Evolutionary conservation across 2,888 invertebrate species (phyloP).

Genomic region (Molanna angustata): DNA sequence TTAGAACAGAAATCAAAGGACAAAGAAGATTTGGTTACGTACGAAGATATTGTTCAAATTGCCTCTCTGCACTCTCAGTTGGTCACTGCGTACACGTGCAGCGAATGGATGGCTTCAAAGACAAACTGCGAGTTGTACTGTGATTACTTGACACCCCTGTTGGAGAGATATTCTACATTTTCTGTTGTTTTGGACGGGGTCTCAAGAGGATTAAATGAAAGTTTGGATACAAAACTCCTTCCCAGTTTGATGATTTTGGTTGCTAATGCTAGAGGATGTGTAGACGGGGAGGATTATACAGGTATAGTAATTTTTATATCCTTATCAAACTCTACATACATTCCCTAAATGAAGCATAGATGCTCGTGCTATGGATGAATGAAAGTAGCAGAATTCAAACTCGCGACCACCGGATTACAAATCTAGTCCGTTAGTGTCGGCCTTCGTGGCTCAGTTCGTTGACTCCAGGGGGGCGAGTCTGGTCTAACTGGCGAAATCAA

Average conservation of each 20-base stretch:
- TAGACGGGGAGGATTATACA: constrained; percentile 40
- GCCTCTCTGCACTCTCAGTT: constrained; percentile 61
- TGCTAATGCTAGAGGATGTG: constrained; percentile 51
- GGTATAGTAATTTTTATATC: constrained; percentile 18
- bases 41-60: constrained; percentile 58
- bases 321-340: too few species aligned
- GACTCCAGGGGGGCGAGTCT: too few species aligned
- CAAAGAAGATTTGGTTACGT: constrained; percentile 41
- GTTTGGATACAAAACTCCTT: constrained; percentile 53
- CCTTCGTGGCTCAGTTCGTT: too few species aligned
- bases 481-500: too few species aligned
- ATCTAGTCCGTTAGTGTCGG: too few species aligned
- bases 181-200: constrained; percentile 52
- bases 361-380: too few species aligned
- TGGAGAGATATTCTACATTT: constrained; percentile 61
- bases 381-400: too few species aligned
- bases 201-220: constrained; percentile 53
- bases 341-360: too few species aligned
- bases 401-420: too few species aligned
- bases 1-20: constrained; percentile 38
- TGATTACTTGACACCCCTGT: constrained; percentile 52
- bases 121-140: constrained; percentile 39
- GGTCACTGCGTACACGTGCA: constrained; percentile 54
- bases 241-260: constrained; percentile 60
- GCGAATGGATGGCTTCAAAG: constrained; percentile 59